Conservation (phyloP, 1,140 invertebrate genomes). For the silkworm (Bombyx mori) region ASM3026992v2 NC_085119.1:9279001-9279500, state of each 20-base stretch:
- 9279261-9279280: constrained; percentile 73
- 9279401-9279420: constrained; percentile 35
- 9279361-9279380: constrained; percentile 69
- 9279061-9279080: constrained; percentile 54
- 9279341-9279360: constrained; percentile 62
- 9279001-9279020: constrained; percentile 33
- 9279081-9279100: constrained; percentile 69
- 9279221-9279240: constrained; percentile 26
- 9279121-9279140: constrained; percentile 44
- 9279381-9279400: constrained; percentile 47
- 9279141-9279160: constrained; percentile 49
- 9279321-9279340: constrained; percentile 54
- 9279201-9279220: constrained; percentile 60
- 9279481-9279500: too few species aligned
- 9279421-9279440: constrained; percentile 58
- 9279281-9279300: constrained; percentile 72
- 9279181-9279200: constrained; percentile 68
- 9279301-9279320: constrained; percentile 70
- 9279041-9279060: constrained; percentile 17
- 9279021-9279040: constrained; percentile 34
- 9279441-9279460: constrained; percentile 3
- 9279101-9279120: constrained; percentile 64
- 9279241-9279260: constrained; percentile 38
- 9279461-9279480: neutral
- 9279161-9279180: constrained; percentile 59